phyloP scores from a whole-genome alignment of 1,140 invertebrate genomes.

The silkworm (Bombyx mori) region ASM3026992v2 NC_085124.1:4242001-4242500 shows the following conservation, averaged over 20 bases:
- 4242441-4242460: too few relatives aligned
- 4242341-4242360: too few relatives aligned
- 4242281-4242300: too few relatives aligned
- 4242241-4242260: background rate
- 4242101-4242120: slow-evolving; percentile 57
- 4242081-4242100: slow-evolving; percentile 55
- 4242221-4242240: background rate
- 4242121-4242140: slow-evolving; percentile 56
- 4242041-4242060: slow-evolving; percentile 32
- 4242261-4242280: too few relatives aligned
- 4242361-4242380: too few relatives aligned
- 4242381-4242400: too few relatives aligned
- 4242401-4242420: too few relatives aligned
- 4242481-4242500: too few relatives aligned
- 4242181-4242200: slow-evolving; percentile 19
- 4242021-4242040: slow-evolving; percentile 27
- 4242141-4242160: slow-evolving; percentile 40
- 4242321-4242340: too few relatives aligned
- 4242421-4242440: too few relatives aligned
- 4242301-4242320: too few relatives aligned
- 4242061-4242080: slow-evolving; percentile 34
- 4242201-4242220: slow-evolving; percentile 4
- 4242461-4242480: too few relatives aligned
- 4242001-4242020: slow-evolving; percentile 24
- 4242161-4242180: slow-evolving; percentile 52